Evolutionary conservation across 2,888 invertebrate species (phyloP), one percentile per base, ranked within the genome.

Genomic region (Conchocele bisecta): DNA sequence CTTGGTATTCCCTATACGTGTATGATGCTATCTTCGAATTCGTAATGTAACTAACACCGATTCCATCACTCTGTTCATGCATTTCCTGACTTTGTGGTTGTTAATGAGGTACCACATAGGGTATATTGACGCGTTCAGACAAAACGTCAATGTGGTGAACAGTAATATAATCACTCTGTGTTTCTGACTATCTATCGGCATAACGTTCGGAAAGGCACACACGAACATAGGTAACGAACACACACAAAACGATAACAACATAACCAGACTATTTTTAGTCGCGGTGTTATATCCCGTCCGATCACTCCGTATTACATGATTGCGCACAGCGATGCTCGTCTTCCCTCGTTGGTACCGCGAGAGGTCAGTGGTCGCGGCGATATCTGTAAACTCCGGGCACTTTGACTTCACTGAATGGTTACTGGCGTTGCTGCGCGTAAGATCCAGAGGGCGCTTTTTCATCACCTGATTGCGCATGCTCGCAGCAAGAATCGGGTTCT

Each of bases 61-160:
- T 26, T 88, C 88, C 33, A 78, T 64, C 15, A 89, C 65, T 20
- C 83, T 69, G 6, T 69, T 59, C 6, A 89, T 60, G 63, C 88
- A 88, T 48, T 85, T 85, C 28, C 85, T 73, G 0, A 89, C 89
- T 0, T 88, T 82, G 35, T 81, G 83, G 65, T 88, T 89, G 68
- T 86, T 89, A n/a, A 86, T 46, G 13, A 89, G 75, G 63, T 89
- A 89, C 89, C 89, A 89, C 6, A 86, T 66, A 0, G 89, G 88
- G 57, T 88, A 89, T 5, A 84, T 79, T 3, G 87, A 86, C 0
- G 86, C 83, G 68, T 89, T 89, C 9, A 88, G 42, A 66, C 82
- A 86, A 68, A 89, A 89, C 29, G 84, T 57, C n/a, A 88, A 59
- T 24, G 83, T 79, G 41, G 84, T 83, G 17, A 75, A 66, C 9